Evolutionary conservation across 2,797 vertebrate species (phyloP).

Genomic region (Pangasius larnaudii): DNA sequence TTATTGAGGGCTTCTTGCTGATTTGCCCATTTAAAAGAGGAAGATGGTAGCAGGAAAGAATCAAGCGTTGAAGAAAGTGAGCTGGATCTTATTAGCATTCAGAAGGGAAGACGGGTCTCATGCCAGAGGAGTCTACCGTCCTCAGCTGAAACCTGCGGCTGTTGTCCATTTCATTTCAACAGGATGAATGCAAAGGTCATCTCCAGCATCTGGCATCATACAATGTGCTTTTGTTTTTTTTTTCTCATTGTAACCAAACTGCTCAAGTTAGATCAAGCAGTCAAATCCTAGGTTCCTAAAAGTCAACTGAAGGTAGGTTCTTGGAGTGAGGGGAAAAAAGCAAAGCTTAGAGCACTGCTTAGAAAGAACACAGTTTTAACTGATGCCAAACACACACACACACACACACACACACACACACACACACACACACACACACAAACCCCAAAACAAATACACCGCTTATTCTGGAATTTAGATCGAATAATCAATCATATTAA

Average conservation of each 20-base stretch:
- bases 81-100: conserved; percentile 53
- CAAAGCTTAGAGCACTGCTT: not conserved
- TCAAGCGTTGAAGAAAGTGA: conserved; percentile 28
- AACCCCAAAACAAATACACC: not conserved
- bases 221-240: conserved; percentile 11
- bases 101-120: conserved; percentile 16
- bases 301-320: conserved; percentile 25
- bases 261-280: conserved; percentile 16
- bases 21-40: conserved; percentile 50
- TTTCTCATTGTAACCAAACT: conserved; percentile 19
- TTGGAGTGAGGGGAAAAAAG: conserved; percentile 1
- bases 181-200: conserved; percentile 54
- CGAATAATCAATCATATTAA: not conserved
- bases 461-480: not conserved
- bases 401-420: not conserved
- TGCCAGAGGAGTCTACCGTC: conserved; percentile 5
- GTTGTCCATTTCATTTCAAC: conserved; percentile 30
- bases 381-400: not conserved
- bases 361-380: conserved; percentile 6
- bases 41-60: conserved; percentile 33
- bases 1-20: conserved; percentile 56
- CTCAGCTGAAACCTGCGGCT: conserved; percentile 18
- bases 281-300: conserved; percentile 36
- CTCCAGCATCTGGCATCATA: conserved; percentile 36
- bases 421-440: not conserved